Evolutionary conservation across 2,888 invertebrate genomes (phyloP), one percentile per base, ranked within the genome.

Genomic region (Acleris holmiana): DNA sequence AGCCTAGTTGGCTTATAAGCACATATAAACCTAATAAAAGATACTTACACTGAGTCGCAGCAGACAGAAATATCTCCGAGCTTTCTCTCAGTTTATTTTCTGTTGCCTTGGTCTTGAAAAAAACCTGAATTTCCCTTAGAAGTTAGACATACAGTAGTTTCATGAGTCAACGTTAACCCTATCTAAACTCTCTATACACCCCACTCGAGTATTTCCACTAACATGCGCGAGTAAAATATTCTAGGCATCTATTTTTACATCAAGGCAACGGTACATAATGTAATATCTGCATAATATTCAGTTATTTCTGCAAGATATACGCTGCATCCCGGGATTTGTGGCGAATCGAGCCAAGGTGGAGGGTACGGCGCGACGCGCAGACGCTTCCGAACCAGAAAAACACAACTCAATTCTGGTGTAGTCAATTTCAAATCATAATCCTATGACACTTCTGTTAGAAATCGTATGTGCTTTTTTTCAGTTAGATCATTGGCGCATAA

Each of bases 241-340:
- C 76, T 73, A 77, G 47, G 78, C 80, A 76, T 83, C 85, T 88
- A 88, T 87, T 82, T 85, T 86, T 88, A 83, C 73, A 73, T 77
- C 87, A 86, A 88, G 88, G 88, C 78, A 80, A 85, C 76, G 73
- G 76, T 79, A 79, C 77, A 84, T 85, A 86, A 84, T 81, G 77
- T 82, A 79, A 85, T 82, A 85, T 83, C 78, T 82, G 83, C 83
- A 83, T 84, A 84, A 83, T 84, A 81, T 83, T 79, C 76, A 73
- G 83, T 78, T 87, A 85, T 84, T 83, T 85, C 77, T 74, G 82
- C 81, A 76, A 71, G 75, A 78, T 76, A 78, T 68, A 70, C 10
- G 54, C 62, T 65, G 60, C 59, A 65, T 47, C 58, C 78, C 75
- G 74, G 78, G 80, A 77, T 78, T 81, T 75, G 75, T 44, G 46